Evolutionary conservation across 2,888 invertebrate genomes (phyloP).

Genomic region (Rotaria sp.): DNA sequence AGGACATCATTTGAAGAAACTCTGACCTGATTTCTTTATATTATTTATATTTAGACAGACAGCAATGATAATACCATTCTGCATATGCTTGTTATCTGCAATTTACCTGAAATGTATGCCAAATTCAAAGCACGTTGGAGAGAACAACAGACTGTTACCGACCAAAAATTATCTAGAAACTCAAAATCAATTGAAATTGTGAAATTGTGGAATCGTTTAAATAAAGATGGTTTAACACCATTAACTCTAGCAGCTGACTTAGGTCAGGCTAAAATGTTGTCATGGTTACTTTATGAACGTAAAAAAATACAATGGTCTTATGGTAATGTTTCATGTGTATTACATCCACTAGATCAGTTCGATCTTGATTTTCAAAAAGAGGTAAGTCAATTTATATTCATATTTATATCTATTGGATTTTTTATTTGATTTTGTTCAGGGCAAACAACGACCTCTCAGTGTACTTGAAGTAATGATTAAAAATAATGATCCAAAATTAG

Average conservation of each 20-base stretch:
- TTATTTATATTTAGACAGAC: not conserved
- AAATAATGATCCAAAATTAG: not conserved
- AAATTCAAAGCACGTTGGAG: slow-evolving; percentile 28
- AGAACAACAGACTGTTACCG: not conserved
- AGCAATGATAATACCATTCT: not conserved
- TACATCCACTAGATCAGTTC: slow-evolving; percentile 84
- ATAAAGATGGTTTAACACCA: slow-evolving; percentile 78
- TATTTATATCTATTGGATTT: no score
- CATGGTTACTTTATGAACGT: slow-evolving; percentile 88
- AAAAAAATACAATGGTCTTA: slow-evolving; percentile 94
- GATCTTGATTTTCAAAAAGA: slow-evolving; percentile 52
- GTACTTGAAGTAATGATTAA: not conserved
- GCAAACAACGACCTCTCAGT: not conserved
- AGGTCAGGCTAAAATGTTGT: slow-evolving; percentile 83
- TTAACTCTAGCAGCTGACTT: slow-evolving; percentile 84
- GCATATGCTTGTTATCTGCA: slow-evolving; percentile 5
- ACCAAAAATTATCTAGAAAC: no score
- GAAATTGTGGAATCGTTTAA: not conserved
- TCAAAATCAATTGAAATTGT: not conserved
- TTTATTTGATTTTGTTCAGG: not conserved
- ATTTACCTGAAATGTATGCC: not conserved
- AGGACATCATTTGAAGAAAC: no score
- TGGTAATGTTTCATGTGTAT: slow-evolving; percentile 86
- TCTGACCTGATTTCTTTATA: not conserved
- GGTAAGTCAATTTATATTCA: not conserved